Conservation (phyloP, 1,140 invertebrate genomes). For the Anagrus nilaparvatae region DNA sequence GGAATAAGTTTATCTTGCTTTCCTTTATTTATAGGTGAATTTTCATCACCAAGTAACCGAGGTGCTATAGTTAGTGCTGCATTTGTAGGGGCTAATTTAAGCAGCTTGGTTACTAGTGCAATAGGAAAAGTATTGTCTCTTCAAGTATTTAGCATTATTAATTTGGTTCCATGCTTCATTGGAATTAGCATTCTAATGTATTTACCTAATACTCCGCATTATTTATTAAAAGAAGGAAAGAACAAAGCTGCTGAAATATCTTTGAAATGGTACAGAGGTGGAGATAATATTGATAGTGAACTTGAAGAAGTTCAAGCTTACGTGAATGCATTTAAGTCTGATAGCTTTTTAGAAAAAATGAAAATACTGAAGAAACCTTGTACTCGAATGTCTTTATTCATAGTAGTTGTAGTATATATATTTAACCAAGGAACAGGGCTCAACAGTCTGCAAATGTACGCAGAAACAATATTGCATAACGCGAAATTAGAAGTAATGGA, state of each 20-base stretch:
- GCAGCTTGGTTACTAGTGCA: too few relatives aligned
- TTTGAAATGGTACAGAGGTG: slow-evolving; percentile 40
- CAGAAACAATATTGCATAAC: slow-evolving; percentile 63
- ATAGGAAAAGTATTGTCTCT: too few relatives aligned
- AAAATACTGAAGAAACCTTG: slow-evolving; percentile 4
- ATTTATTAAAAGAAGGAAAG: slow-evolving; percentile 45
- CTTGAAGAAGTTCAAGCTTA: slow-evolving; percentile 5
- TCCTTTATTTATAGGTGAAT: too few relatives aligned
- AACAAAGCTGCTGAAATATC: slow-evolving; percentile 49
- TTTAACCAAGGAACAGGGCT: slow-evolving; percentile 69
- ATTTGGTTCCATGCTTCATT: too few relatives aligned
- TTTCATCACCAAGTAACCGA: too few relatives aligned
- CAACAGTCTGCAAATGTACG: slow-evolving; percentile 61
- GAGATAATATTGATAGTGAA: slow-evolving; percentile 22
- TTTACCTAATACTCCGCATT: too few relatives aligned
- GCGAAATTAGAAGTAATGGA: too few relatives aligned
- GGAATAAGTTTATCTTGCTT: too few relatives aligned
- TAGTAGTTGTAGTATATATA: slow-evolving; percentile 53
- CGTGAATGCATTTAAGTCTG: not conserved
- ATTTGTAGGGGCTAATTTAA: too few relatives aligned
- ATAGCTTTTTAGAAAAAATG: slow-evolving; percentile 32
- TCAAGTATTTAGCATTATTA: too few relatives aligned
- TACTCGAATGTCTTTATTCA: slow-evolving; percentile 47
- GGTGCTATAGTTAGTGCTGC: too few relatives aligned
- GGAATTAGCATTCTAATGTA: too few relatives aligned